Percentiles rank a stretch among this genome's conserved stretches.
phyloP scores from a whole-genome alignment of 2,888 invertebrate species.

The Platynereis dumerilii region DNA sequence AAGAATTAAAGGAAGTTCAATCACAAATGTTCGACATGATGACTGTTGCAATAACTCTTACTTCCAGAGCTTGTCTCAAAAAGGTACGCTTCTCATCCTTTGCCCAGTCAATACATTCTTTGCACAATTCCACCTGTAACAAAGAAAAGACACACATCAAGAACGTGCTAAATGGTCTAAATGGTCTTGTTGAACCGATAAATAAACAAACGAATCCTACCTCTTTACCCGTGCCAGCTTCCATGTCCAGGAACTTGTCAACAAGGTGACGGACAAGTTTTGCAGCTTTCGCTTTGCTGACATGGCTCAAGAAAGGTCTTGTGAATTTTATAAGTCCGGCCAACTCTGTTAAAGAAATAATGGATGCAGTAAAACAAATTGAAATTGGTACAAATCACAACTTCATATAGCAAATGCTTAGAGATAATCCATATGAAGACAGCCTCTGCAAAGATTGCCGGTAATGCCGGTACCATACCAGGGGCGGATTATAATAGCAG shows the following conservation, averaged over 20 bases:
- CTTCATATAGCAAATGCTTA: neutral
- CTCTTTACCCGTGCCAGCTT: conserved; percentile 94
- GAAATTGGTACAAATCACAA: neutral
- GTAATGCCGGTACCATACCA: neutral
- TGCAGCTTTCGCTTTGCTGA: conserved; percentile 99
- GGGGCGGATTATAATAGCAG: too few relatives aligned
- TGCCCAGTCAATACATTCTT: conserved; percentile 99
- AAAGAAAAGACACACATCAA: conserved; percentile 4
- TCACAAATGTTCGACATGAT: too few relatives aligned
- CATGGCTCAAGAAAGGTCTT: conserved; percentile 90
- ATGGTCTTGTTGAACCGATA: neutral
- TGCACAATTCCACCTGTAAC: conserved; percentile 66
- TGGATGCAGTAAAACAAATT: too few relatives aligned
- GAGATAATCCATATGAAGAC: neutral
- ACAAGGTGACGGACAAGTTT: conserved; percentile 96
- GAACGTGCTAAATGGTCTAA: too few relatives aligned
- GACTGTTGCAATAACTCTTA: conserved; percentile 32
- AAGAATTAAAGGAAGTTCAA: too few relatives aligned
- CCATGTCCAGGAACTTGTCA: conserved; percentile 95
- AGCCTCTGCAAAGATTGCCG: neutral
- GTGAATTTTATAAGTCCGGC: conserved; percentile 87
- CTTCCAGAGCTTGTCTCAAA: conserved; percentile 91
- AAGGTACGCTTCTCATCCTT: conserved; percentile 97
- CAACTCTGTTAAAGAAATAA: too few relatives aligned
- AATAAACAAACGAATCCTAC: conserved; percentile 63